phyloP scores from a whole-genome alignment of 2,113 vertebrate species.

The Pardalotus punctatus region DNA sequence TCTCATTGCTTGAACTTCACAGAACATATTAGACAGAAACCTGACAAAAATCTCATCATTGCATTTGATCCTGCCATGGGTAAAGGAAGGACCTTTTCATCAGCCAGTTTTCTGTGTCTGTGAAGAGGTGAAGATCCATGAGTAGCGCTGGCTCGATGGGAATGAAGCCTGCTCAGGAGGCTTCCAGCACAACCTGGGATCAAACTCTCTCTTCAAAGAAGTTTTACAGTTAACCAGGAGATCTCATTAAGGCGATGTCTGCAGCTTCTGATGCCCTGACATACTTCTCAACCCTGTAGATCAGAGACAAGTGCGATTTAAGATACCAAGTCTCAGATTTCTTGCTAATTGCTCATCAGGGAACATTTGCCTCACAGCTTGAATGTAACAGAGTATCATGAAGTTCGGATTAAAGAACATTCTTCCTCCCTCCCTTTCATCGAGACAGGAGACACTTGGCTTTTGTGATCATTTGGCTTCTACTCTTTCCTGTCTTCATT shows the following conservation, averaged over 20 bases:
- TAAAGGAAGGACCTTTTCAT: neutral
- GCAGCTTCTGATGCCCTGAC: neutral
- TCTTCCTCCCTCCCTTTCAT: neutral
- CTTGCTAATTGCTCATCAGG: slow-evolving; percentile 49
- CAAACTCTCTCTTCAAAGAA: neutral
- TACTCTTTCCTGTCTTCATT: neutral
- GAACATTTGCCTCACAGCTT: slow-evolving; percentile 38
- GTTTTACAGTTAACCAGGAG: neutral
- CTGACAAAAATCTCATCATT: neutral
- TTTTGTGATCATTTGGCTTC: neutral
- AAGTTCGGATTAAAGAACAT: neutral
- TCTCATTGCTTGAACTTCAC: neutral
- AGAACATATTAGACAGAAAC: neutral
- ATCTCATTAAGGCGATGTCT: slow-evolving; percentile 25
- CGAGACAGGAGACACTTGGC: neutral
- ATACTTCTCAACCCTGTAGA: neutral
- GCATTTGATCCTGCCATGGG: neutral
- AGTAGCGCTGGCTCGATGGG: neutral
- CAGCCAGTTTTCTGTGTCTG: neutral
- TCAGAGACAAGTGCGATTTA: neutral
- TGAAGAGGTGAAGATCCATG: neutral
- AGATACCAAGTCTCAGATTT: slow-evolving; percentile 8
- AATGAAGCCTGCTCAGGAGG: neutral
- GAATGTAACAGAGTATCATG: neutral
- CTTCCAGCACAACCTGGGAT: neutral